phyloP scores from a whole-genome alignment of 2,797 vertebrate genomes.

The Tympanoctomys barrerae region DNA sequence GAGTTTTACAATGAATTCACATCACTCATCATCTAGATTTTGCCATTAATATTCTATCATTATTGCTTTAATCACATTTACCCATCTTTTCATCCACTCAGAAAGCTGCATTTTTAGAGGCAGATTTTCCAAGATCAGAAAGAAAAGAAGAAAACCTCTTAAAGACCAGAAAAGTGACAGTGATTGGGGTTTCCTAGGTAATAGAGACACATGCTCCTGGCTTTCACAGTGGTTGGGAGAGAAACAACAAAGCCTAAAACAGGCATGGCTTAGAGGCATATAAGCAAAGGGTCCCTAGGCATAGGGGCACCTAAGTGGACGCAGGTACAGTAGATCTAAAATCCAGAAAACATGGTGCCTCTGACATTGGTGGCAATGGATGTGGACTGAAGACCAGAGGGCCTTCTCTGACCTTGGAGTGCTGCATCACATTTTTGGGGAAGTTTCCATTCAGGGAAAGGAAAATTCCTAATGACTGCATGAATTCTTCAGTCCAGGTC shows the following conservation, averaged over 20 bases:
- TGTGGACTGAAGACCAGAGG: not conserved
- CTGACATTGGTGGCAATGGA: not conserved
- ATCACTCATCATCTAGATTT: conserved; percentile 45
- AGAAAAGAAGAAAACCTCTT: conserved; percentile 26
- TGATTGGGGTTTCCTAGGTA: not conserved
- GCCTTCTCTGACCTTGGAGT: conserved; percentile 9
- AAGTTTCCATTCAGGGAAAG: not conserved
- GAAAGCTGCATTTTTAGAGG: conserved; percentile 36
- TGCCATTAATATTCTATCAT: conserved; percentile 30
- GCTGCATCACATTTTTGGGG: not conserved
- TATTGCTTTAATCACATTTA: conserved; percentile 37
- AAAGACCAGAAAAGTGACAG: not conserved
- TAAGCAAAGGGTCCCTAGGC: not conserved
- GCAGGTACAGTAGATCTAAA: not conserved
- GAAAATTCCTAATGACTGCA: not conserved
- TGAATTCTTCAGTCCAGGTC: not conserved
- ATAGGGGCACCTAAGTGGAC: not conserved
- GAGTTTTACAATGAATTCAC: conserved; percentile 57
- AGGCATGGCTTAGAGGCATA: not conserved
- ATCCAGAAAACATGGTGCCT: not conserved
- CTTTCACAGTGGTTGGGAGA: conserved; percentile 2
- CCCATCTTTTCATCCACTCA: conserved; percentile 1
- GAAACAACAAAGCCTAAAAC: not conserved
- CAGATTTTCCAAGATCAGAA: conserved; percentile 15
- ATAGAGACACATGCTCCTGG: not conserved